Evolutionary conservation across 1,140 invertebrate genomes (phyloP).

Genomic region (Halesus radiatus): DNA sequence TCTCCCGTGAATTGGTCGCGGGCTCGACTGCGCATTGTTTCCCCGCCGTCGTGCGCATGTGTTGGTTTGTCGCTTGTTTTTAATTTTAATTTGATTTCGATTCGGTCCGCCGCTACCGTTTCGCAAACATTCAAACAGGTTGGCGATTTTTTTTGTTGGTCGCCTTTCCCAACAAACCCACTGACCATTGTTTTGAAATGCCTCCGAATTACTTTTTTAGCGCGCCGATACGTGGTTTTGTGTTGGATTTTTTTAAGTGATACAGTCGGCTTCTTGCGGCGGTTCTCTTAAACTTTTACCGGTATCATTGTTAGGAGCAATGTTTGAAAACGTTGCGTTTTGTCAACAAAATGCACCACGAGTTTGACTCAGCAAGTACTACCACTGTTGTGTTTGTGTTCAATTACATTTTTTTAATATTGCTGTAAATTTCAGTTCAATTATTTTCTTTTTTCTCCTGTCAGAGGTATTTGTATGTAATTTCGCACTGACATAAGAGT

Average conservation of each 20-base stretch:
- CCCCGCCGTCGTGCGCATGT: not conserved
- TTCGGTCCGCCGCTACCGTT: slow-evolving; percentile 54
- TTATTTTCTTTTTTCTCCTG: too few relatives aligned
- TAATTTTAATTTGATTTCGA: slow-evolving; percentile 54
- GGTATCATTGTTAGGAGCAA: not conserved
- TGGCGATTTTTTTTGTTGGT: slow-evolving; percentile 18
- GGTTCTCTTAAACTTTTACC: slow-evolving; percentile 4
- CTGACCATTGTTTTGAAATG: slow-evolving; percentile 36
- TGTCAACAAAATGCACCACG: not conserved
- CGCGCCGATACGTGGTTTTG: slow-evolving; percentile 11
- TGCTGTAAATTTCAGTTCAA: too few relatives aligned
- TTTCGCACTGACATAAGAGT: too few relatives aligned
- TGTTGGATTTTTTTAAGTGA: slow-evolving; percentile 16
- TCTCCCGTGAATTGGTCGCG: slow-evolving; percentile 14
- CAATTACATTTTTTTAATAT: not conserved
- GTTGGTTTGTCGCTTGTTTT: slow-evolving; percentile 39
- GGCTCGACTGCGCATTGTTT: slow-evolving; percentile 12
- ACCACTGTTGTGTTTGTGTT: not conserved
- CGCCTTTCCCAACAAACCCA: slow-evolving; percentile 23
- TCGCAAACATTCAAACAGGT: slow-evolving; percentile 41
- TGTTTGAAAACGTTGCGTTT: not conserved
- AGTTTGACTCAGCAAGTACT: not conserved
- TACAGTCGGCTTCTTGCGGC: not conserved
- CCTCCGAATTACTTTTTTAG: slow-evolving; percentile 29
- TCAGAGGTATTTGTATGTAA: too few relatives aligned